Conservation (phyloP, 2,797 vertebrate genomes). For the Lacerta agilis region DNA sequence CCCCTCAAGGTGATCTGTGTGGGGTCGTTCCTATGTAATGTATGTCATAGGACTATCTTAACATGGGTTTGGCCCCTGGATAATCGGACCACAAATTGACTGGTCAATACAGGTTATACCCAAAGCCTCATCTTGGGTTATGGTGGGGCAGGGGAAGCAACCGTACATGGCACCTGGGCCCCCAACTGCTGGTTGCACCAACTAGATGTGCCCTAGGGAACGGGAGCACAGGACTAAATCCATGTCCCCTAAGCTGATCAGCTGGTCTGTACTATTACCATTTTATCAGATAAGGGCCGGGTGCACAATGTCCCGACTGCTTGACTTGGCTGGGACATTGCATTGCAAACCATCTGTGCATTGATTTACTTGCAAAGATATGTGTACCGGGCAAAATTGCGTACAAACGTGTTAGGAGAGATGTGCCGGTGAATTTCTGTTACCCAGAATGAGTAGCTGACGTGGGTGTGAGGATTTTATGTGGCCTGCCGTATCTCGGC, state of each 20-base stretch:
- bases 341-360: not conserved
- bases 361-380: not conserved
- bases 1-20: no score
- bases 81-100: no score
- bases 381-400: no score
- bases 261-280: not conserved
- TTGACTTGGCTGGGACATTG: not conserved
- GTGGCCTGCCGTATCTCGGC: not conserved
- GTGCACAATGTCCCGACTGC: not conserved
- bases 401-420: no score
- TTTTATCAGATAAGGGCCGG: not conserved
- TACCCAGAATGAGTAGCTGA: not conserved
- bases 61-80: no score
- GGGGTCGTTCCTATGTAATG: no score
- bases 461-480: not conserved
- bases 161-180: no score
- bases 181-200: not conserved
- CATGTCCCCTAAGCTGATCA: not conserved
- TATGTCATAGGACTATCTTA: no score
- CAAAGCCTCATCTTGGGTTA: no score
- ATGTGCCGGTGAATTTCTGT: no score
- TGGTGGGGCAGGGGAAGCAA: no score
- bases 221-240: not conserved
- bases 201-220: not conserved
- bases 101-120: no score